phyloP scores from a whole-genome alignment of 2,113 vertebrate species.

The Verasper variegatus region DNA sequence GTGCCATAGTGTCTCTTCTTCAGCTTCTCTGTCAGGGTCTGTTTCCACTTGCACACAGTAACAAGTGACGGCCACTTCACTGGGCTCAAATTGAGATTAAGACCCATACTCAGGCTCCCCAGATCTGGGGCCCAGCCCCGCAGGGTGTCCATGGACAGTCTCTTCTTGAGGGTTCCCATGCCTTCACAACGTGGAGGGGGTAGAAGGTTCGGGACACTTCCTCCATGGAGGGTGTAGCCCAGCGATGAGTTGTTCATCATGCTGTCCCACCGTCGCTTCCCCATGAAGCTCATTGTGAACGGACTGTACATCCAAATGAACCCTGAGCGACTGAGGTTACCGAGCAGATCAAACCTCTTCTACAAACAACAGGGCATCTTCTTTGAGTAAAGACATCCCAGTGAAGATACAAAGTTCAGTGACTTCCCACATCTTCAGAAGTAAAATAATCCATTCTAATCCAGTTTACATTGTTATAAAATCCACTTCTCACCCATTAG shows the following conservation, averaged over 20 bases:
- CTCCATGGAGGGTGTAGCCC: conserved; percentile 67
- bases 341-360: conserved; percentile 1
- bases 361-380: conserved; percentile 2
- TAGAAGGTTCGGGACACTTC: conserved; percentile 74
- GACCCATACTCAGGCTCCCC: conserved; percentile 54
- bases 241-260: conserved; percentile 58
- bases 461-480: conserved; percentile 10
- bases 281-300: conserved; percentile 70
- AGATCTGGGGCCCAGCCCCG: conserved; percentile 65
- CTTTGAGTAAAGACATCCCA: not conserved
- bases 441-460: conserved; percentile 33
- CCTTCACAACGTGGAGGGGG: conserved; percentile 25
- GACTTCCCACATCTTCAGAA: conserved; percentile 14
- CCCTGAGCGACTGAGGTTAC: not conserved
- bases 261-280: conserved; percentile 37
- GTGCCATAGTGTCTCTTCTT: conserved; percentile 70
- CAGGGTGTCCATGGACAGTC: conserved; percentile 71
- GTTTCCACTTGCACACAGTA: conserved; percentile 79
- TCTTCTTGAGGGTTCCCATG: conserved; percentile 65
- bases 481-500: conserved; percentile 20
- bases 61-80: conserved; percentile 78
- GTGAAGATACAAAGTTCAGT: not conserved
- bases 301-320: not conserved
- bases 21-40: conserved; percentile 74
- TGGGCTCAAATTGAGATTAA: conserved; percentile 57